Conservation (phyloP, 2,888 invertebrate genomes). For the Physocephala rufipes region DNA sequence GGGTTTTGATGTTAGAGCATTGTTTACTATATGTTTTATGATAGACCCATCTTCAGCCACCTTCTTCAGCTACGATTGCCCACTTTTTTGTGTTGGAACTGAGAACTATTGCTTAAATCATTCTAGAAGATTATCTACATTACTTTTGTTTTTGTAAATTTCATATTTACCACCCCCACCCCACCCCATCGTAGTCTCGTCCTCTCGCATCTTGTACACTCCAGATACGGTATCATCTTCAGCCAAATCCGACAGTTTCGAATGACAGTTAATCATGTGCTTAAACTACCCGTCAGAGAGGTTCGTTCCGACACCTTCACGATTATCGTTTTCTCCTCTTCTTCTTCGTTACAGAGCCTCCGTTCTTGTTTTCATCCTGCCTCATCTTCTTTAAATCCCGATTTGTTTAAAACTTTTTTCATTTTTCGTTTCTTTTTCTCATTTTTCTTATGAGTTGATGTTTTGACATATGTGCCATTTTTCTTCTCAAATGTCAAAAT, state of each 20-base stretch:
- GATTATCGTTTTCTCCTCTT: too few relatives aligned
- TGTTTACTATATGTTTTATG: too few relatives aligned
- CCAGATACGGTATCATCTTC: too few relatives aligned
- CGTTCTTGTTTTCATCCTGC: background rate
- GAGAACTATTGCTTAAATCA: background rate
- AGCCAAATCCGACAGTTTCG: constrained; percentile 20
- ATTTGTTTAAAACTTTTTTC: too few relatives aligned
- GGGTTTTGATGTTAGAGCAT: too few relatives aligned
- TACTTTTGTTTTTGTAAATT: background rate
- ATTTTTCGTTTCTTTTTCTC: background rate
- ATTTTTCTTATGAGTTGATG: background rate
- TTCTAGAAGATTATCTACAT: background rate
- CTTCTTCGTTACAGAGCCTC: too few relatives aligned
- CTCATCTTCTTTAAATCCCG: background rate
- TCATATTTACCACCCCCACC: background rate
- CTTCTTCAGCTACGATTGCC: too few relatives aligned
- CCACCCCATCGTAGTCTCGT: background rate
- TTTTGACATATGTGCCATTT: constrained; percentile 49
- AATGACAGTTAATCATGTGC: constrained; percentile 25
- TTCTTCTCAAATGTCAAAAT: constrained; percentile 48
- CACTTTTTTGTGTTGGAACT: too few relatives aligned
- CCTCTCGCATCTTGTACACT: background rate
- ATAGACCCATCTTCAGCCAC: too few relatives aligned
- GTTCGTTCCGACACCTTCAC: too few relatives aligned
- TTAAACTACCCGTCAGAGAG: constrained; percentile 9